These are phyloP conservation scores for Lutraria lutraria DNA, from an alignment of 2,888 invertebrate species.

Conservation along the genomic window DNA sequence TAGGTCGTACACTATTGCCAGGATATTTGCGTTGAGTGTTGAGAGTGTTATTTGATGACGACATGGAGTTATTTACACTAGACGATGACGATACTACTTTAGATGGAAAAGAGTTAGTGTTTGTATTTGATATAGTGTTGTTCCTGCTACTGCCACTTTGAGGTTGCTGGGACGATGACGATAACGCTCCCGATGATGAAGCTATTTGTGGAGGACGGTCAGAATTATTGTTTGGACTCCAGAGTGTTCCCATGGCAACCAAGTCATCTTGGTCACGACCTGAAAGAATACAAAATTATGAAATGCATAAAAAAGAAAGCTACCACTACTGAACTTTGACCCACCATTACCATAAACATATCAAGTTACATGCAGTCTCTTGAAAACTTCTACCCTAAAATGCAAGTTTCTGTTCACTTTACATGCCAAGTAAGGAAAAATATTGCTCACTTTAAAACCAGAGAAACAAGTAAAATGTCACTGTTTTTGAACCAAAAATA, in stretches of 20 bases:
- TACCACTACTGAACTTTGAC: no score
- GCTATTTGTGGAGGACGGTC: constrained; percentile 32
- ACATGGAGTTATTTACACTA: constrained; percentile 60
- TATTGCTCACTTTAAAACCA: no score
- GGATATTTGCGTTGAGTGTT: constrained; percentile 69
- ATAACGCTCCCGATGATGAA: constrained; percentile 68
- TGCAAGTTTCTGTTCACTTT: no score
- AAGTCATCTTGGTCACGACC: constrained; percentile 81
- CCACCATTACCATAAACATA: no score
- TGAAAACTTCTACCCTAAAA: no score
- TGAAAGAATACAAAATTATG: constrained; percentile 54
- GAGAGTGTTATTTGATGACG: constrained; percentile 63
- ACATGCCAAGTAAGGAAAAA: no score
- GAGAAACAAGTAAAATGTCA: no score
- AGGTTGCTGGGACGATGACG: constrained; percentile 48
- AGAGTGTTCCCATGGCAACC: constrained; percentile 83
- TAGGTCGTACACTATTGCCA: constrained; percentile 71
- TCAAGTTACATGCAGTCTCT: no score
- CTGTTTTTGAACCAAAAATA: no score
- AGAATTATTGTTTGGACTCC: constrained; percentile 76
- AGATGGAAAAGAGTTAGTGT: constrained; percentile 64
- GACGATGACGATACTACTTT: constrained; percentile 55
- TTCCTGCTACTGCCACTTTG: constrained; percentile 48
- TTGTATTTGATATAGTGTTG: constrained; percentile 53
- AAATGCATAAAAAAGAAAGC: no score